Conservation (phyloP, 2,797 vertebrate species). For the Acanthiza pusilla region DNA sequence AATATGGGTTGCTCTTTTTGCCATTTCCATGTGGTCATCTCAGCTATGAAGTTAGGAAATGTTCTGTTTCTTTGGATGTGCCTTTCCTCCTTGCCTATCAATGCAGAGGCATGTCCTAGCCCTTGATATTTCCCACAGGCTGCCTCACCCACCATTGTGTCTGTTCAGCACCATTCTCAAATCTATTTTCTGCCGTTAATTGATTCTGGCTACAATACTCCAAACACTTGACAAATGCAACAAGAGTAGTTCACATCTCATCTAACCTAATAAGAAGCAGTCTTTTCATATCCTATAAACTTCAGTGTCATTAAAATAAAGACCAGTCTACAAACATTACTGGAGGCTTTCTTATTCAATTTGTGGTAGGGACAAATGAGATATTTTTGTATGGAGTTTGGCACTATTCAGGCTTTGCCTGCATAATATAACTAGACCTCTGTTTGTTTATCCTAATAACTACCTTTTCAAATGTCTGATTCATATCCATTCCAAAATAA, state of each 20-base stretch:
- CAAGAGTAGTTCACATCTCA: slow-evolving; percentile 1
- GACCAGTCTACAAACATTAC: not conserved
- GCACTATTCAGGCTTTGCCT: not conserved
- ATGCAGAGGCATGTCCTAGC: not conserved
- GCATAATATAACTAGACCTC: not conserved
- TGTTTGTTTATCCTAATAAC: not conserved
- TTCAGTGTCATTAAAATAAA: slow-evolving; percentile 27
- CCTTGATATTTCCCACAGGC: not conserved
- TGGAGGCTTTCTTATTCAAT: slow-evolving; percentile 3
- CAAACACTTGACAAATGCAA: not conserved
- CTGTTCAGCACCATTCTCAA: not conserved
- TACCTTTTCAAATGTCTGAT: not conserved
- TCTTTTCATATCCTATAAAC: slow-evolving; percentile 28
- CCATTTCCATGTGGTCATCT: not conserved
- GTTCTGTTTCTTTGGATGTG: not conserved
- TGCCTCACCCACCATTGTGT: not conserved
- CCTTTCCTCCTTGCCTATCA: not conserved
- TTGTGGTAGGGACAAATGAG: not conserved
- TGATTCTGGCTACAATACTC: not conserved
- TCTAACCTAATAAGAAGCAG: not conserved
- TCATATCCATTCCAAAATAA: not conserved
- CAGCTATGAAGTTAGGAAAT: not conserved
- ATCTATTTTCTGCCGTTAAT: not conserved
- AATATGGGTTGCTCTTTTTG: not conserved
- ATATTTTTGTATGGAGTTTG: not conserved